These are phyloP conservation scores for Steromphala cineraria DNA, from an alignment of 2,888 invertebrate genomes.

Conservation along the genomic window DNA sequence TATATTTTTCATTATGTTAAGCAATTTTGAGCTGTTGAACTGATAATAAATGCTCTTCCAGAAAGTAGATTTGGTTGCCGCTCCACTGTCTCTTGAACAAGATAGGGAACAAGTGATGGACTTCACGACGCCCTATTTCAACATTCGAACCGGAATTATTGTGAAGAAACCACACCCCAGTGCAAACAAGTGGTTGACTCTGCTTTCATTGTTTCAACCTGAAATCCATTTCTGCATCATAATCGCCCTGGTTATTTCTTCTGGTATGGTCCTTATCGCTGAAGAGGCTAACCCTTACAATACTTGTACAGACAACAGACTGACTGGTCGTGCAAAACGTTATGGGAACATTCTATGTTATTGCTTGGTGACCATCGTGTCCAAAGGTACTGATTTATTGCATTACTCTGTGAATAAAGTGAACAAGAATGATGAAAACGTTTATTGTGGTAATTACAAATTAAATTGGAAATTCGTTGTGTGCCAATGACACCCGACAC, in stretches of 20 bases:
- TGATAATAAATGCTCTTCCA: too few relatives aligned
- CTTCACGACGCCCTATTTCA: not conserved
- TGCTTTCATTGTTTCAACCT: not conserved
- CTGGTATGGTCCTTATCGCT: not conserved
- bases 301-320: not conserved
- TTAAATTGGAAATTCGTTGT: too few relatives aligned
- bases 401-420: too few relatives aligned
- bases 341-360: not conserved
- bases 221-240: constrained; percentile 13
- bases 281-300: not conserved
- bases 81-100: too few relatives aligned
- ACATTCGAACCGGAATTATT: not conserved
- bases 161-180: not conserved
- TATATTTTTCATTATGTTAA: too few relatives aligned
- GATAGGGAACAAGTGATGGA: not conserved
- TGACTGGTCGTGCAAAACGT: not conserved
- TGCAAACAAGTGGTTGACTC: not conserved
- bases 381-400: not conserved
- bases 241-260: not conserved
- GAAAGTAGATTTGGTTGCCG: too few relatives aligned
- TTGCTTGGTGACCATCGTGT: not conserved
- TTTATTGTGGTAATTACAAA: too few relatives aligned
- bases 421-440: too few relatives aligned
- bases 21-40: too few relatives aligned
- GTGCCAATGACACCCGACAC: too few relatives aligned